Evolutionary conservation across 1,140 invertebrate genomes (phyloP), one percentile per base, ranked within the genome.

Genomic region (Papilio helenus): DNA sequence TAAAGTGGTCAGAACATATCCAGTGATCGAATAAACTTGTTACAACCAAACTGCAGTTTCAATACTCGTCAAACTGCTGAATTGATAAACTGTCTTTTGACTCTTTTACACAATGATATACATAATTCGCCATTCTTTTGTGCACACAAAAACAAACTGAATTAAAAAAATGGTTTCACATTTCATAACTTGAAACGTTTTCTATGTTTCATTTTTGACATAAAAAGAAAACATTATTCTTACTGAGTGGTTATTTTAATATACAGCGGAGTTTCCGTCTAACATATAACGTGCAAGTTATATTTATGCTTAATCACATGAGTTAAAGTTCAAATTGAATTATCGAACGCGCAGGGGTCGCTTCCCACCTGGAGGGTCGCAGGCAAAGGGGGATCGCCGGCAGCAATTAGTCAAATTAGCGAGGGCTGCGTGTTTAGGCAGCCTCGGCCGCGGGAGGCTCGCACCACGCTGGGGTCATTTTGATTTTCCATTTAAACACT

Each of bases 21-120:
- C 92, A 94, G 92, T 94, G 92, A 90, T 94, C 92, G 92, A 93
- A 94, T 93, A 94, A 91, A 93, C 88, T 94, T 94, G 92, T 94
- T 94, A 93, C 90, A 89, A 88, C 91, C 89, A 89, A 34, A 87
- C 68, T 79, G 44, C 80, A 49, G 83, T 83, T 84, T 87, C 83
- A 74, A 84, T 86, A 46, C 26, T 51, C 14, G 61, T 44, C 58
- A 29, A 23, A 71, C 39, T 39, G 18, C 44, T 76, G 5, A 1
- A 84, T 72, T 20, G 39, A 71, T 39, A 2, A 34, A 26, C 9
- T 16, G 12, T 51, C 4, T 14, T 14, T 18, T 4, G 42, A 8
- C 2, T 44, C 42, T 44, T 44, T 42, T 7, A 5, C 10, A 9
- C 42, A 12, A 44, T 5, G 42, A 44, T 5, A 9, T 44, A 44